Percentiles rank a stretch among this genome's conserved stretches.
phyloP scores from a whole-genome alignment of 2,888 invertebrate species.

The Alentia gelatinosa region DNA sequence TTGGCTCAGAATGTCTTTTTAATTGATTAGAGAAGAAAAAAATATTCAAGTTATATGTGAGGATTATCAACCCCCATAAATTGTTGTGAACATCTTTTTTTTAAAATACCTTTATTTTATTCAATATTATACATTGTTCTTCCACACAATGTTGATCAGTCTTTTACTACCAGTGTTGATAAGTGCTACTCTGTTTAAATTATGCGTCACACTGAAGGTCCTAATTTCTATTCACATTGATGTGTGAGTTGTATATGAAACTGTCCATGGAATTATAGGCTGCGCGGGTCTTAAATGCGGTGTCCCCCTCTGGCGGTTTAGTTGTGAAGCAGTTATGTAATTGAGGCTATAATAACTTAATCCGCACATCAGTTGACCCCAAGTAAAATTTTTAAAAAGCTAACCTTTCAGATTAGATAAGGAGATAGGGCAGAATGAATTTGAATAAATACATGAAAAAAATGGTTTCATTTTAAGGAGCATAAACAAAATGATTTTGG shows the following conservation, averaged over 20 bases:
- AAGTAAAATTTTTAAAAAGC: neutral
- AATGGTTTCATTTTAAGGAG: no score
- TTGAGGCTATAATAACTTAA: no score
- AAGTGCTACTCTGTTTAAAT: neutral
- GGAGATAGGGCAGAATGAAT: no score
- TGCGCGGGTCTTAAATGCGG: neutral
- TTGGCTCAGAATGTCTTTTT: neutral
- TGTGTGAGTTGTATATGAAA: constrained; percentile 6
- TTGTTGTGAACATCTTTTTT: constrained; percentile 10
- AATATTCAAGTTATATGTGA: neutral
- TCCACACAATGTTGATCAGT: no score
- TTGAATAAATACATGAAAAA: no score
- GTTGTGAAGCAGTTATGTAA: neutral
- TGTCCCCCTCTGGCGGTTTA: constrained; percentile 18
- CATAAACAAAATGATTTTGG: no score
- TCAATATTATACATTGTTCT: no score
- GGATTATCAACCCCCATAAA: constrained; percentile 4
- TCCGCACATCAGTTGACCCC: neutral
- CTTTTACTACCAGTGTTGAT: neutral
- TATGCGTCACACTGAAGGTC: neutral
- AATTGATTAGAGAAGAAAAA: neutral
- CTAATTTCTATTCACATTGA: neutral
- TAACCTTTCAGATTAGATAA: constrained; percentile 35
- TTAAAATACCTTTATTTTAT: no score
- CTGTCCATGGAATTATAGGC: neutral